phyloP scores from a whole-genome alignment of 2,797 vertebrate species.

The Clarias fuscus region DNA sequence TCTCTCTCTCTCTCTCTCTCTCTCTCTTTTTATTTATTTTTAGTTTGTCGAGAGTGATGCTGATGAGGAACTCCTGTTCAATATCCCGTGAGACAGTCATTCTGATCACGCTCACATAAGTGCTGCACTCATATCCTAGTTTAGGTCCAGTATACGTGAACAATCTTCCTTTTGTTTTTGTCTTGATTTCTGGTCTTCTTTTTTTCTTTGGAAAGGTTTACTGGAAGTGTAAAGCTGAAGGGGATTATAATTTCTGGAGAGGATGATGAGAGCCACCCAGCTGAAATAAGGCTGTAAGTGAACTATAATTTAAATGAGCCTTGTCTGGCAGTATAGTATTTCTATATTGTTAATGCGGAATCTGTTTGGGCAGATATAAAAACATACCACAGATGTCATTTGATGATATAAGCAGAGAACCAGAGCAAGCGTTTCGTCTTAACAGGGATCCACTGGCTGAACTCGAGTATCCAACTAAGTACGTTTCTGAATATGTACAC shows the following conservation, averaged over 20 bases:
- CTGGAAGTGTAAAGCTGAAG: constrained; percentile 93
- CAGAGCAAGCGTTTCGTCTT: constrained; percentile 91
- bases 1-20: no score
- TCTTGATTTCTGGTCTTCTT: constrained; percentile 23
- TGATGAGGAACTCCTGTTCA: constrained; percentile 95
- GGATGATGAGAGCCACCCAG: constrained; percentile 85
- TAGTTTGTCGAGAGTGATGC: constrained; percentile 96
- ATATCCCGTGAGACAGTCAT: constrained; percentile 86
- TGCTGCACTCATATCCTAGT: neutral
- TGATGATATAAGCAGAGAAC: constrained; percentile 86
- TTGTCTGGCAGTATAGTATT: neutral
- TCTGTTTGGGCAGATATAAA: constrained; percentile 79
- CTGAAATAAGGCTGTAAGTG: constrained; percentile 91
- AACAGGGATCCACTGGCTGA: constrained; percentile 85
- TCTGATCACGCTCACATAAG: constrained; percentile 8
- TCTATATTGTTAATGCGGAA: neutral
- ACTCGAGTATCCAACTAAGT: constrained; percentile 97
- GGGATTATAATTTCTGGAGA: constrained; percentile 91
- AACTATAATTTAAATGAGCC: constrained; percentile 60
- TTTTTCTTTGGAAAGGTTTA: constrained; percentile 79
- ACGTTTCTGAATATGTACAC: constrained; percentile 41
- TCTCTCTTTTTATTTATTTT: constrained; percentile 23
- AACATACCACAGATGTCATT: constrained; percentile 98
- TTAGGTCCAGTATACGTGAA: neutral
- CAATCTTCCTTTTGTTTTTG: neutral